phyloP scores from a whole-genome alignment of 2,113 vertebrate genomes.

The Mesembrinibis cayennensis region DNA sequence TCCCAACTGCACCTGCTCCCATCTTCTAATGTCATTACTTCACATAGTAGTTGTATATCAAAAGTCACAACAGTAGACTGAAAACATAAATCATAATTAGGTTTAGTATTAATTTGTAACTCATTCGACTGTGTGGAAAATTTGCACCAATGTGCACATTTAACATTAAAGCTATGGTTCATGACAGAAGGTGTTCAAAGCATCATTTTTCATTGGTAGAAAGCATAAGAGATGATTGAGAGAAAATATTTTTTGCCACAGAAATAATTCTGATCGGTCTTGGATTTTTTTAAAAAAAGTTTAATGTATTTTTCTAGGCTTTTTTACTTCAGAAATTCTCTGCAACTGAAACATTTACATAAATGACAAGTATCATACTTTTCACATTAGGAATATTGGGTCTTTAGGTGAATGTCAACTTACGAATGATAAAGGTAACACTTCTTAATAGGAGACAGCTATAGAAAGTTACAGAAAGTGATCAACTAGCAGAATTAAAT shows the following conservation, averaged over 20 bases:
- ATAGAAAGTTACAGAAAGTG: background rate
- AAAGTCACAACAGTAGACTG: background rate
- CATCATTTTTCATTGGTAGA: background rate
- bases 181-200: background rate
- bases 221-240: background rate
- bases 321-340: background rate
- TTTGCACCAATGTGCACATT: background rate
- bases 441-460: background rate
- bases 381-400: background rate
- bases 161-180: background rate
- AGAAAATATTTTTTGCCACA: background rate
- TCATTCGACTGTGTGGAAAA: background rate
- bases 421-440: background rate
- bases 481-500: background rate
- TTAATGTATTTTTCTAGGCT: background rate
- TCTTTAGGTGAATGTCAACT: background rate
- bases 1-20: background rate
- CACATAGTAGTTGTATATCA: background rate
- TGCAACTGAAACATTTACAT: background rate
- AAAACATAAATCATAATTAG: background rate
- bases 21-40: background rate
- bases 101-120: background rate
- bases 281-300: background rate
- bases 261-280: background rate
- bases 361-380: background rate